Conservation (phyloP, 2,797 vertebrate genomes). For the Falco naumanni region DNA sequence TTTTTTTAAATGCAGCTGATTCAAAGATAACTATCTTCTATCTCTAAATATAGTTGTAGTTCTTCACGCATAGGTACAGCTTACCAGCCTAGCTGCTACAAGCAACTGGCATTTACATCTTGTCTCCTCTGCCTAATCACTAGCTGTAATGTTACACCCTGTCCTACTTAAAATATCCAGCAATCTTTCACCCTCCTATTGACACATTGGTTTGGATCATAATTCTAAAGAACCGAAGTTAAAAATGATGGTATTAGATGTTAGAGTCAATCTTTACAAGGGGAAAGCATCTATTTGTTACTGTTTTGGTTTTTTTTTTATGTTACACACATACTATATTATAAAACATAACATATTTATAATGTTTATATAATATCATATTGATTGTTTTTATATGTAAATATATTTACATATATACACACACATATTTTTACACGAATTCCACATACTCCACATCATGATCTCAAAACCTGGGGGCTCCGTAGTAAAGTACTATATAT, state of each 20-base stretch:
- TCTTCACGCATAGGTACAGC: not conserved
- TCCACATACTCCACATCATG: not conserved
- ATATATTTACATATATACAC: not conserved
- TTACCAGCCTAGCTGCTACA: not conserved
- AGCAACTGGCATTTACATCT: not conserved
- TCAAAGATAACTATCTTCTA: not conserved
- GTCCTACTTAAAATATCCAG: not conserved
- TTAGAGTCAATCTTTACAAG: not conserved
- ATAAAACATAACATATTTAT: not conserved
- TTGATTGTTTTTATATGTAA: not conserved
- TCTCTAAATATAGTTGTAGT: not conserved
- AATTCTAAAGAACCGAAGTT: not conserved
- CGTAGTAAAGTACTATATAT: not conserved
- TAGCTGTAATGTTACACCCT: not conserved
- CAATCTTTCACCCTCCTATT: not conserved
- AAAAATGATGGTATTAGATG: not conserved
- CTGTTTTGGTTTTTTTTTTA: not conserved
- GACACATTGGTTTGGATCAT: not conserved
- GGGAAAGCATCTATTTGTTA: not conserved
- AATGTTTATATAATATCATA: not conserved
- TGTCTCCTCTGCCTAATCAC: not conserved
- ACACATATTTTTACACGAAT: not conserved
- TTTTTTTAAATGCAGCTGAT: not conserved
- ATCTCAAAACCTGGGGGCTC: not conserved
- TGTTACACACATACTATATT: not conserved